A percentile compares a stretch with the other conserved stretches of the same genome.
Conservation (phyloP, 2,113 vertebrate genomes). For the Eclectus roratus region DNA sequence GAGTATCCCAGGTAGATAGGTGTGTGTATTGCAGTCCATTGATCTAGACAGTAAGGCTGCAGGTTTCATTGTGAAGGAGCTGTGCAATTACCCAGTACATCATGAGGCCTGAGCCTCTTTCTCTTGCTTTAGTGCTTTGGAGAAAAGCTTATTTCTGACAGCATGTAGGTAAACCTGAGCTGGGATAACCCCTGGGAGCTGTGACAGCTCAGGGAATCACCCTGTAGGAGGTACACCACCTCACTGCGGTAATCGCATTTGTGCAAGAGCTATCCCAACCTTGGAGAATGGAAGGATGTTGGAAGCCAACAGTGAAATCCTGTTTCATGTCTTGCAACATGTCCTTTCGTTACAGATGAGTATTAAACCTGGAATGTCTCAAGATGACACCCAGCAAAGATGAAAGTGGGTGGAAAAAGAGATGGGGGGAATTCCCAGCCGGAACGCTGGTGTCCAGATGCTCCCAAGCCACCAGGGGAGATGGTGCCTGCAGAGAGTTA, state of each 20-base stretch:
- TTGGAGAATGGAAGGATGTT: background rate
- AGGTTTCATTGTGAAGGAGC: background rate
- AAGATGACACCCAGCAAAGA: background rate
- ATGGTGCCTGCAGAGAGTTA: background rate
- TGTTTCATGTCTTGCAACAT: background rate
- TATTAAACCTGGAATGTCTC: background rate
- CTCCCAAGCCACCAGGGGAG: background rate
- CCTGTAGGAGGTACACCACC: background rate
- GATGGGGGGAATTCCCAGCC: background rate
- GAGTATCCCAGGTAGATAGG: background rate
- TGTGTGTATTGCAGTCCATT: rapidly evolving
- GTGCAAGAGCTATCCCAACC: background rate
- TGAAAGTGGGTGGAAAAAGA: background rate
- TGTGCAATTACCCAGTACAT: background rate
- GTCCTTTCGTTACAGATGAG: background rate
- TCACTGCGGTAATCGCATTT: background rate
- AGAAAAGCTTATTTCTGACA: background rate
- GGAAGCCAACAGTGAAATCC: background rate
- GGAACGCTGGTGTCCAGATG: background rate
- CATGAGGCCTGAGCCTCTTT: rapidly evolving
- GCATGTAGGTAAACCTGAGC: background rate
- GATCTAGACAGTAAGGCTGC: background rate
- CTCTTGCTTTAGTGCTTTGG: background rate
- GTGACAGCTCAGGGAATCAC: background rate
- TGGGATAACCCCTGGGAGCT: background rate